These are phyloP conservation scores for Leucosticte australis DNA, from an alignment of 2,113 vertebrate species.

Conservation along the genomic window DNA sequence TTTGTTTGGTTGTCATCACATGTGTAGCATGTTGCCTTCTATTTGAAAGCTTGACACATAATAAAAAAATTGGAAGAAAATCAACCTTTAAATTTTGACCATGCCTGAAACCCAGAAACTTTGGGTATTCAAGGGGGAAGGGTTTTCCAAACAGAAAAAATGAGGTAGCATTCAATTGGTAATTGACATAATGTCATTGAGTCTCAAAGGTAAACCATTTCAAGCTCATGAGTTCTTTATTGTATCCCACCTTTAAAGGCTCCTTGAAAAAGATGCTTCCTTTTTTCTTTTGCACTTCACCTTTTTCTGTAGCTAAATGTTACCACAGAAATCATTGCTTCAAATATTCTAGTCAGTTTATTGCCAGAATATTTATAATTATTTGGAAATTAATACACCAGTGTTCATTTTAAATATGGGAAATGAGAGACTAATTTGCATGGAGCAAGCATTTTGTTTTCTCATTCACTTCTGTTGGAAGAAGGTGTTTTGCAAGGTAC, in stretches of 20 bases:
- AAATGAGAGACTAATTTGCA: neutral
- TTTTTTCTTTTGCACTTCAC: neutral
- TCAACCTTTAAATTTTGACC: neutral
- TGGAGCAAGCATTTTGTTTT: neutral
- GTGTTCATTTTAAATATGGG: neutral
- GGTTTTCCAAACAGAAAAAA: neutral
- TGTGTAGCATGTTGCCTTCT: neutral
- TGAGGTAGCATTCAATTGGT: neutral
- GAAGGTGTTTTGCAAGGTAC: constrained; percentile 22
- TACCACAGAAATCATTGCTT: neutral
- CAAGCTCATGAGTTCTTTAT: neutral
- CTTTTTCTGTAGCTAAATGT: neutral
- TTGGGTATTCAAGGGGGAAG: neutral
- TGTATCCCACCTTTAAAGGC: neutral
- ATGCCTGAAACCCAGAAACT: neutral
- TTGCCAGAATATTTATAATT: neutral
- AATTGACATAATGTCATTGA: neutral
- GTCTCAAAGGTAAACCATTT: neutral
- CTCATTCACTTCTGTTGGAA: neutral
- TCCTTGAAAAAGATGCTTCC: neutral
- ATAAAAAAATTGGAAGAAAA: constrained; percentile 20
- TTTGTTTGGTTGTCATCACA: constrained; percentile 36
- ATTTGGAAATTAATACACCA: neutral
- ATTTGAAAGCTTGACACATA: constrained; percentile 42
- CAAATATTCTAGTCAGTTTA: neutral